A percentile compares a stretch with the other conserved stretches of the same genome.
Conservation (phyloP, 1,140 invertebrate genomes). For the Alviniconcha marisindica region DNA sequence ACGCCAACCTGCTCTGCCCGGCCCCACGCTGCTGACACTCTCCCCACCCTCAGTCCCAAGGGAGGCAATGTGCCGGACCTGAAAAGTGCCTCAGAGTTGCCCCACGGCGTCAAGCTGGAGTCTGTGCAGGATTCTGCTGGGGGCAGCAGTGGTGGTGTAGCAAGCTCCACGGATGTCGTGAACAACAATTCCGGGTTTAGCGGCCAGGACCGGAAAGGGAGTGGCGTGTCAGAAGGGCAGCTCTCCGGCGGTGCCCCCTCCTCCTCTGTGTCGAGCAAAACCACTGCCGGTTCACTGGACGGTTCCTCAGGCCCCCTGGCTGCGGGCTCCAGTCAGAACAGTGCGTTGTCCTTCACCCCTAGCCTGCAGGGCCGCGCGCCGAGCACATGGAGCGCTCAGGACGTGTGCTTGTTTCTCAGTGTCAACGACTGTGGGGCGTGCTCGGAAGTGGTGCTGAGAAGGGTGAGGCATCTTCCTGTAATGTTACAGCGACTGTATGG, state of each 20-base stretch:
- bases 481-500: too few species aligned
- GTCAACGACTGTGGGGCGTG: constrained; percentile 94
- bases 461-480: constrained; percentile 75
- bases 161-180: neutral
- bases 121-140: too few species aligned
- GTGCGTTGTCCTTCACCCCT: constrained; percentile 19
- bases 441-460: constrained; percentile 88
- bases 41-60: constrained; percentile 24
- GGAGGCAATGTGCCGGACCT: constrained; percentile 6
- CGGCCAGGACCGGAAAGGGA: neutral
- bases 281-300: neutral
- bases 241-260: neutral
- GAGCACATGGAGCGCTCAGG: constrained; percentile 17
- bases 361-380: constrained; percentile 25
- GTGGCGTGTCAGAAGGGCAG: neutral
- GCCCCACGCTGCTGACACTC: neutral
- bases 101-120: neutral
- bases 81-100: neutral
- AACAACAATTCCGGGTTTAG: constrained; percentile 32
- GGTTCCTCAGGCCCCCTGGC: constrained; percentile 7
- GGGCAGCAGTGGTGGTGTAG: too few species aligned
- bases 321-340: constrained; percentile 18
- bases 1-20: neutral
- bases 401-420: constrained; percentile 79
- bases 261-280: constrained; percentile 11